Base-by-base conservation (phyloP, 2,113 vertebrate genomes). In the Mobula hypostoma region DNA sequence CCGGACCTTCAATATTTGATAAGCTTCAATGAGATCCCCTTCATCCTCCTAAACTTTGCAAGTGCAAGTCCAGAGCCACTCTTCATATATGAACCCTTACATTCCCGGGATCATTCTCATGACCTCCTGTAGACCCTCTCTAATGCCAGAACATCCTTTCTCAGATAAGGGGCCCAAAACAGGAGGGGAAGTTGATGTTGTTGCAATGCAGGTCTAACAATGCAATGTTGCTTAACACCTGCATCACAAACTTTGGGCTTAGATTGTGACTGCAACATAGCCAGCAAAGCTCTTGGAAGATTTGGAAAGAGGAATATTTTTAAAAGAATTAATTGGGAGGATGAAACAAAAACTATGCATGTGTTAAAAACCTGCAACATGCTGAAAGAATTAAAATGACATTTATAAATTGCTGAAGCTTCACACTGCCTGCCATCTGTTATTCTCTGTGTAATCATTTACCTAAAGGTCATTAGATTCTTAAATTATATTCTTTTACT, bases 401-500 rank as follows among this genome's bases (percentile, higher is more conserved):
- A 74, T 93, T 74, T 56, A 40, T 56, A 93, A 93, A 74, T 74
- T 74, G 70, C 4, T 76, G 68, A 93, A 48, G 32, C 68, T 76
- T 93, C 68, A 72, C 91, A 76, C 70, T 74, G 9, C 70, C 70
- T 40, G 88, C 36, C 91, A 48, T 93, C 40, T 93, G 68, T 74
- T 74, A 74, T 11, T 74, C 63, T 68, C 36, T 29, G 5, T 74
- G 36, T 93, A 74, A 93, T 93, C 21, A 40, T 93, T 93, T 74
- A 93, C 70, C 11, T 29, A 48, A 93, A 93, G 40, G 91, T 93
- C 91, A 93, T 93, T 72, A 56, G 68, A 72, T 9, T 92, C 66
- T 24, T 27, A 74, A 40, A 93, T 93, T 48, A 74, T 93, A 92
- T 93, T 29, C 21, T 93, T 17, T 72, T 15, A 93, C 91, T 74